phyloP scores from a whole-genome alignment of 2,888 invertebrate genomes.

The Parnassius apollo region DNA sequence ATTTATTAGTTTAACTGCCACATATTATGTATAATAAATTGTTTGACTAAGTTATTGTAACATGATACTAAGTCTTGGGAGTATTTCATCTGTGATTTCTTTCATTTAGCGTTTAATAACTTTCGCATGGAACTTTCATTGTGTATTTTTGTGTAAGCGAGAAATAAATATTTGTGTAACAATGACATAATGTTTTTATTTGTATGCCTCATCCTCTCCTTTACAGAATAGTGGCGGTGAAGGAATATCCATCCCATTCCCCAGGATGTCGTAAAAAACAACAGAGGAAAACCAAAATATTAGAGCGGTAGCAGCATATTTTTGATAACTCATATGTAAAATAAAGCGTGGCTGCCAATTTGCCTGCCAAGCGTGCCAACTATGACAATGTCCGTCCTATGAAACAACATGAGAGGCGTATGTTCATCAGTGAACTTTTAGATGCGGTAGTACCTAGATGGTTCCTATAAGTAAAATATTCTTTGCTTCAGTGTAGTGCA shows the following conservation, averaged over 20 bases:
- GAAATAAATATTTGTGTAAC: constrained; percentile 75
- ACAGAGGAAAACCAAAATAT: too few species aligned
- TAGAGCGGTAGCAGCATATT: too few species aligned
- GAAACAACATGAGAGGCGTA: too few species aligned
- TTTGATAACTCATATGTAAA: too few species aligned
- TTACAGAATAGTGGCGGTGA: not conserved
- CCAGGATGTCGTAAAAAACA: too few species aligned
- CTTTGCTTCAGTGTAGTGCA: too few species aligned
- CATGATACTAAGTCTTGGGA: constrained; percentile 44
- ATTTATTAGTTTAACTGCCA: constrained; percentile 49
- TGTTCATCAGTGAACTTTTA: too few species aligned
- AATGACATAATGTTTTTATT: constrained; percentile 38
- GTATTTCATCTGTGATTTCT: constrained; percentile 76
- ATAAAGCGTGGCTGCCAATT: too few species aligned
- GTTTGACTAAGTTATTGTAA: constrained; percentile 34
- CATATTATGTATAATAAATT: constrained; percentile 41
- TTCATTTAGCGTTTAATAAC: constrained; percentile 60
- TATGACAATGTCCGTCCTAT: too few species aligned
- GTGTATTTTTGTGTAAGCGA: constrained; percentile 67
- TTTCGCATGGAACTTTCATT: constrained; percentile 62
- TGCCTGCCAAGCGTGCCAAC: too few species aligned
- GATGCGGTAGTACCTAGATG: too few species aligned
- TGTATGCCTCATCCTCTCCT: not conserved
- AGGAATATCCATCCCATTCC: not conserved
- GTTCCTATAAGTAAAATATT: too few species aligned